Conservation (phyloP, 1,140 invertebrate species). For the Orius insidiosus region DNA sequence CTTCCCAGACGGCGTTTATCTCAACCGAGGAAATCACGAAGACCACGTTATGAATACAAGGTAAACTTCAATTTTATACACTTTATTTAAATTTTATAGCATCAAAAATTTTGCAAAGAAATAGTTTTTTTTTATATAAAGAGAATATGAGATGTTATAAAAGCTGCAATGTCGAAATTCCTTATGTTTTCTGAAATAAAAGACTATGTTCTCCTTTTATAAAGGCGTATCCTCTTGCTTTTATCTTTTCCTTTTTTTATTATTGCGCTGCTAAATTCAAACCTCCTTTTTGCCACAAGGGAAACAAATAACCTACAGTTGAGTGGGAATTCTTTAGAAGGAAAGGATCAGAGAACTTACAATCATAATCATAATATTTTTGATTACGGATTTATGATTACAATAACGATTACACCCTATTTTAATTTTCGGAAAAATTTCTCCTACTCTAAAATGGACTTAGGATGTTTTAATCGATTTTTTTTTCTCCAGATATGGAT, state of each 20-base stretch:
- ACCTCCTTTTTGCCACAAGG: neutral
- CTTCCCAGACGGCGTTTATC: slow-evolving; percentile 63
- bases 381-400: too few relatives aligned
- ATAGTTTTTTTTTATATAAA: slow-evolving; percentile 1
- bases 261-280: neutral
- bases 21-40: slow-evolving; percentile 85
- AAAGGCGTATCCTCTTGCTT: too few relatives aligned
- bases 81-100: too few relatives aligned
- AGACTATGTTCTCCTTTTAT: too few relatives aligned
- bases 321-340: neutral
- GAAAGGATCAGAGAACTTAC: neutral
- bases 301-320: neutral
- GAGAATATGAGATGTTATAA: too few relatives aligned
- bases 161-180: too few relatives aligned
- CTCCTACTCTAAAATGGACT: too few relatives aligned
- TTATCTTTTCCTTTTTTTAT: neutral
- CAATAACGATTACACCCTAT: too few relatives aligned
- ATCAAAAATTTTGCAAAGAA: neutral
- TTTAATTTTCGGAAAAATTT: too few relatives aligned
- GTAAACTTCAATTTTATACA: slow-evolving; percentile 27
- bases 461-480: too few relatives aligned
- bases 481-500: slow-evolving; percentile 82
- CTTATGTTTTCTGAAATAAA: too few relatives aligned
- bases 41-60: slow-evolving; percentile 83
- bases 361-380: slow-evolving; percentile 15